Evolutionary conservation across 2,797 vertebrate genomes (phyloP).

Genomic region (Psittacula echo): DNA sequence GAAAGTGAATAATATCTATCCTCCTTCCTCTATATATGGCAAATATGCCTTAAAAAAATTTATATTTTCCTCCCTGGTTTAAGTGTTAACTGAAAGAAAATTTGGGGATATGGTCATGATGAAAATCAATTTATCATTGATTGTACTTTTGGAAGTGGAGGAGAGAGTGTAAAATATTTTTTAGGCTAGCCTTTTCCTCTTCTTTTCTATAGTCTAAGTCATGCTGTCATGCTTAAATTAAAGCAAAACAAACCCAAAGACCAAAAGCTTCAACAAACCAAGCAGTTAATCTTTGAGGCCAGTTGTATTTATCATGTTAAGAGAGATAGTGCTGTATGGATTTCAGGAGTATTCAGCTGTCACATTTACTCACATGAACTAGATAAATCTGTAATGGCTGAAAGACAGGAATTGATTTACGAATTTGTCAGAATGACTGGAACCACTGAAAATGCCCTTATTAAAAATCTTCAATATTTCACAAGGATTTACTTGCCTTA

Average conservation of each 20-base stretch:
- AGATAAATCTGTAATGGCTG: constrained; percentile 69
- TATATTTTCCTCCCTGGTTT: background rate
- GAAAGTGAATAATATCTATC: background rate
- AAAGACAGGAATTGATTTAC: constrained; percentile 74
- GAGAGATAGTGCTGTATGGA: constrained; percentile 53
- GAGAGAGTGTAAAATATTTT: background rate
- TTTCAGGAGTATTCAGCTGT: constrained; percentile 65
- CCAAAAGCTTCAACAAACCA: background rate
- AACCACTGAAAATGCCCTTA: constrained; percentile 67
- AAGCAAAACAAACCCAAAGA: background rate
- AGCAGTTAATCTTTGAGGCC: background rate
- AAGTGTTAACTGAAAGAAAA: background rate
- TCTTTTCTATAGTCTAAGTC: constrained; percentile 13
- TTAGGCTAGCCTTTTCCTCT: background rate
- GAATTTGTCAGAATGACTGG: constrained; percentile 62
- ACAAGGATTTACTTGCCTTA: constrained; percentile 65
- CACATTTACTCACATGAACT: constrained; percentile 62
- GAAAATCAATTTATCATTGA: background rate
- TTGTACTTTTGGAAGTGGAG: background rate
- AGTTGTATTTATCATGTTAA: constrained; percentile 40
- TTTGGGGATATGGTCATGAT: background rate
- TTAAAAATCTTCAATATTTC: constrained; percentile 75
- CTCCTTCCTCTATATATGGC: background rate
- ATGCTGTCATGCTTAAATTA: background rate
- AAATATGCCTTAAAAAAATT: background rate